phyloP scores from a whole-genome alignment of 2,888 invertebrate species.

The Eugnorisma glareosa region DNA sequence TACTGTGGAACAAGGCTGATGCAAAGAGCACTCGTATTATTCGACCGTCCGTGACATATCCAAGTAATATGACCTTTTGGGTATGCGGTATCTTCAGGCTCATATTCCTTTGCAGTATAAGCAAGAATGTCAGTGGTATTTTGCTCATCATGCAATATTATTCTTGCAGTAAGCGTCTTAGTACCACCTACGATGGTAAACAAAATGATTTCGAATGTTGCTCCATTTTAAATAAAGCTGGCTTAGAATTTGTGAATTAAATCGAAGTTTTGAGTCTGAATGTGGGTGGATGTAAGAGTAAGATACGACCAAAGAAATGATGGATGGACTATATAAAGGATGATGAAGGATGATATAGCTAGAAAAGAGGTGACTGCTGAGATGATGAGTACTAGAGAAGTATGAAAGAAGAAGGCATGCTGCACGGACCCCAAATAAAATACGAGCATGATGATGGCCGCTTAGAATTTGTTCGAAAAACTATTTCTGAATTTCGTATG shows the following conservation, averaged over 20 bases:
- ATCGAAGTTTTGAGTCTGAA: background rate
- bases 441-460: background rate
- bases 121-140: slow-evolving; percentile 26
- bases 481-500: background rate
- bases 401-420: background rate
- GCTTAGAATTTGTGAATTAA: background rate
- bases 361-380: background rate
- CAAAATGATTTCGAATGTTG: background rate
- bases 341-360: background rate
- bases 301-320: background rate
- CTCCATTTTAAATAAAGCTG: background rate
- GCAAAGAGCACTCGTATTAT: slow-evolving; percentile 36
- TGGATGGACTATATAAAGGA: background rate
- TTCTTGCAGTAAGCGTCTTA: slow-evolving; percentile 7
- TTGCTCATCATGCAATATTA: slow-evolving; percentile 18
- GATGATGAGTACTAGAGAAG: background rate
- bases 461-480: background rate
- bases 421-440: background rate
- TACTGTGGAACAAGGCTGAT: slow-evolving; percentile 41
- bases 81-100: slow-evolving; percentile 47
- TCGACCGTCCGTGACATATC: slow-evolving; percentile 67
- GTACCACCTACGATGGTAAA: slow-evolving; percentile 4
- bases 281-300: background rate
- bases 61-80: slow-evolving; percentile 58
- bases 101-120: slow-evolving; percentile 33